Percentiles rank a stretch among this genome's conserved stretches.
Conservation (phyloP, 2,113 vertebrate genomes). For the Zingel zingel region DNA sequence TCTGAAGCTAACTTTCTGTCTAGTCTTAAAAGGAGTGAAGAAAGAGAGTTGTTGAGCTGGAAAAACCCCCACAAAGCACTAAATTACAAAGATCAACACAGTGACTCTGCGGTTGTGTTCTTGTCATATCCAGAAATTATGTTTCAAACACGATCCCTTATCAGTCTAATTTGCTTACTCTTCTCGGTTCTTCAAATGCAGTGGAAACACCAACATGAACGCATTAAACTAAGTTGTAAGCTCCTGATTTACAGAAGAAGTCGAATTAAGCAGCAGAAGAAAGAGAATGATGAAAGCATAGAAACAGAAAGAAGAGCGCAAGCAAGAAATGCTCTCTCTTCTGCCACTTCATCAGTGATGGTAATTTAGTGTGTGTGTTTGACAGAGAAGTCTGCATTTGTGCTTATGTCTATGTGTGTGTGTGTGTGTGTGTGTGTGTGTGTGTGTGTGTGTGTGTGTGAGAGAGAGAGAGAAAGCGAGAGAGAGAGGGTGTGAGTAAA, state of each 20-base stretch:
- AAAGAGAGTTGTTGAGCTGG: no score
- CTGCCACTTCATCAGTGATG: slow-evolving; percentile 44
- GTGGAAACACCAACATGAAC: not conserved
- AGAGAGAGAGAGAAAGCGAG: not conserved
- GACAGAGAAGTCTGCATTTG: slow-evolving; percentile 29
- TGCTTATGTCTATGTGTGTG: not conserved
- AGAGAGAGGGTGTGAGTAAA: slow-evolving; percentile 56
- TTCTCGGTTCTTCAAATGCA: not conserved
- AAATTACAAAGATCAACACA: not conserved
- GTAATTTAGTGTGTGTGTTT: slow-evolving; percentile 20
- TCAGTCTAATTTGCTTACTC: not conserved
- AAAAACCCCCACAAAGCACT: not conserved
- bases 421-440: slow-evolving; percentile 2
- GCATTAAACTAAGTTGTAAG: not conserved
- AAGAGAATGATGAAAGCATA: not conserved
- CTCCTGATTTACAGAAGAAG: not conserved
- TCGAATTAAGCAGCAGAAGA: not conserved
- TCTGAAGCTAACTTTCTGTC: no score
- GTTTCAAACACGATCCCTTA: not conserved
- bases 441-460: slow-evolving; percentile 18
- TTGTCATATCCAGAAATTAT: not conserved
- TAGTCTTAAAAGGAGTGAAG: no score
- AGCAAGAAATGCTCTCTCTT: slow-evolving; percentile 2
- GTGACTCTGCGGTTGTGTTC: not conserved
- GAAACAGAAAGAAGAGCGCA: not conserved